Evolutionary conservation across 2,113 vertebrate species (phyloP), one percentile per base, ranked within the genome.

Genomic region (Cyphomyrus plagiostoma): DNA sequence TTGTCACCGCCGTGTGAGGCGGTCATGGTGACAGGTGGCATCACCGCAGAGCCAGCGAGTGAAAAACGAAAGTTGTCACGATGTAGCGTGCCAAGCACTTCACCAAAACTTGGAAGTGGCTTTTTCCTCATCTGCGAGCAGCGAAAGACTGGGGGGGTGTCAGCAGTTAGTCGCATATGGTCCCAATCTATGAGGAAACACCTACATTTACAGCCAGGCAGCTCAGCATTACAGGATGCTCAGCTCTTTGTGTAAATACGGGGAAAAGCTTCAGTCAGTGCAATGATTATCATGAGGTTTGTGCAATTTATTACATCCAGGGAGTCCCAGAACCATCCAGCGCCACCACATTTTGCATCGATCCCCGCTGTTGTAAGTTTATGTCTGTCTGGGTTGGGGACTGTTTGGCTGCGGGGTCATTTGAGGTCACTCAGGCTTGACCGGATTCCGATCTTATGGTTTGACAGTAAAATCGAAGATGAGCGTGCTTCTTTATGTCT

Each of bases 151-250:
- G 4, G 26, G 23, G 66, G 74, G 35, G 52, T 35, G 30, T 88
- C 50, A 52, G 53, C 53, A 46, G 86, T 87, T 74, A 39, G 70
- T 39, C 6, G 30, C 89, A 88, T 91, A 62, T 85, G 84, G 90
- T 91, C 89, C 89, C 66, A 58, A 90, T 91, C 90, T 90, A 88
- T 39, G 58, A 87, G 42, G 84, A 70, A 91, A 89, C 88, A 84
- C 89, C 53, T 90, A 70, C 89, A 87, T 91, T 90, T 91, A 89
- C 89, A 53, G 58, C 77, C 49, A 77, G 52, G 42, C 26, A 26
- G 49, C 89, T 91, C 87, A 49, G 88, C 85, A 80, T 50, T 90
- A 50, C 89, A 42, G 21, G 62, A 46, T 50, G n/a, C 84, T 85
- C 80, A 5, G 45, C 42, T 62, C 70, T 89, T 50, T 89, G 42